Conservation (phyloP, 2,888 invertebrate genomes). For the Parelbella ahira region DNA sequence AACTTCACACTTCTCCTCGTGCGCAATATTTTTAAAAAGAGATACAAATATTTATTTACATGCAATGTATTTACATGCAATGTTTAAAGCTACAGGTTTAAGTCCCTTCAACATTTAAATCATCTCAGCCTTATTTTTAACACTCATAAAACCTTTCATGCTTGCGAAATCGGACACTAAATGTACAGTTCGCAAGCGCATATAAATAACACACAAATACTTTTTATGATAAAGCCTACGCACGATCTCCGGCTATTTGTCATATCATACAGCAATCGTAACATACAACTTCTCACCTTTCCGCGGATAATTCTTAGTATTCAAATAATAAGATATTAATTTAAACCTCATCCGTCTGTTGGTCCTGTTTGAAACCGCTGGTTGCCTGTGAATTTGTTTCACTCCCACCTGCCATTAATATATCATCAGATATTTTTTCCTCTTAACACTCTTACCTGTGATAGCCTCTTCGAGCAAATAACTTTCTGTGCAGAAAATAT, state of each 20-base stretch:
- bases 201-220: conserved; percentile 6
- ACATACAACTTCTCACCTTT: conserved; percentile 12
- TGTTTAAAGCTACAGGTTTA: background rate
- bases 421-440: conserved; percentile 10
- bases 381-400: conserved; percentile 1
- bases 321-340: conserved; percentile 5
- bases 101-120: conserved; percentile 2
- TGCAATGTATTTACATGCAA: no score
- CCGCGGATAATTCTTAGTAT: conserved; percentile 2
- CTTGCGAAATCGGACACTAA: background rate
- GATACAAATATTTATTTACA: background rate
- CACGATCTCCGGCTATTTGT: background rate
- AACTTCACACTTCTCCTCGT: no score
- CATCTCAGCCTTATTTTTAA: background rate
- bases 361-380: background rate
- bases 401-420: conserved; percentile 8
- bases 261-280: conserved; percentile 4
- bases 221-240: conserved; percentile 2
- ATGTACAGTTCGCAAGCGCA: background rate
- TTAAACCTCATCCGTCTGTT: background rate
- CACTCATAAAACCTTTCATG: conserved; percentile 1
- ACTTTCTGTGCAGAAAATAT: no score
- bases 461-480: background rate
- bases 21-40: no score
- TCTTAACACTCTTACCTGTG: conserved; percentile 1